Base-by-base conservation (phyloP, 2,888 invertebrate genomes). In the Strigamia transsilvanica region DNA sequence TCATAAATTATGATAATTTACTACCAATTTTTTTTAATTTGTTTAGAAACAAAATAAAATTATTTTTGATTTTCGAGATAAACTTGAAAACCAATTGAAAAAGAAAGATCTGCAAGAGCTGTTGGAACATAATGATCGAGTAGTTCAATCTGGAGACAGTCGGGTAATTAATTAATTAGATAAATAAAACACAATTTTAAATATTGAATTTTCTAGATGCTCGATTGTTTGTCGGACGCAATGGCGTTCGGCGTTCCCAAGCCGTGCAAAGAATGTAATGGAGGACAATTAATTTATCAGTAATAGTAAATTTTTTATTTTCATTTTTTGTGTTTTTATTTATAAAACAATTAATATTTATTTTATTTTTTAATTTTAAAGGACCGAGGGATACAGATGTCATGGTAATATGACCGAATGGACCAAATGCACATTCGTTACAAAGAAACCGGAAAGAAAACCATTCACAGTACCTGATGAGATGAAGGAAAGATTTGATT, bases 241-340 rank as follows among this genome's bases (percentile, higher is more conserved):
- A 93, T 99, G 91, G 91, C 93, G 0, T 99, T 99, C 89, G 99
- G 99, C 41, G 91, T 92, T 2, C 89, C 96, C 3, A 88, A 91
- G 83, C 91, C 91, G 0, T 99, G 99, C 86, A 87, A 91, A 0
- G 92, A 93, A 85, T 99, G 99, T 87, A 91, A 91, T 80, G 87
- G 90, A 1, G 94, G 94, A 0, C 93, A 95, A 86, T 90, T 90
- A 51, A 86, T 85, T 32, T 90, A 88, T 85, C 87, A 87, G 88
- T 89, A 85, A 84, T 86, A n/a, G 6, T 41, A 41, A 18, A 10
- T 27, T 27, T 27, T 27, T 27, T 27, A 27, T 27, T n/a, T 18
- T 23, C 6, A 32, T 78, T 78, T 1, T 18, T 0, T 93, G 3
- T 27, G 27, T 41, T 13, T 80, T 32, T 13, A 34, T 78, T 38